Evolutionary conservation across 1,140 invertebrate genomes (phyloP), one percentile per base, ranked within the genome.

Genomic region (Gonioctena quinquepunctata): DNA sequence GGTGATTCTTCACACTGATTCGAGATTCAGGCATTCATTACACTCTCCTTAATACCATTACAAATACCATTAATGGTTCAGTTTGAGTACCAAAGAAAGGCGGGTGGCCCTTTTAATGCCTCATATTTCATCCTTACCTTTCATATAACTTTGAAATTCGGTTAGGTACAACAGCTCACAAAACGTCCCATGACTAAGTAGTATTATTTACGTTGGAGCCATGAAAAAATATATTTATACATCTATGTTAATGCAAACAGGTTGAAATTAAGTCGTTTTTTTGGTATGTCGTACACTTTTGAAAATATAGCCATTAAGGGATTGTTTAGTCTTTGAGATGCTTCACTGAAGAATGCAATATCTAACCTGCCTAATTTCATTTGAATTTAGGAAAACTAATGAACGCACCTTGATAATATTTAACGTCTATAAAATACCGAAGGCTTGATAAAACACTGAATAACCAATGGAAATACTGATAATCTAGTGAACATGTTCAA

Each of bases 61-160:
- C n/a, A n/a, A 42, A 42, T 42, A 42, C 13, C 33, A 42, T n/a
- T 42, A 42, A 42, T 42, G 16, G 33, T 42, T 42, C 33, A 42
- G 33, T 42, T 42, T 42, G 11, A 42, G 33, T 42, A 42, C 16
- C 11, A 54, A 54, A 54, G n/a, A 54, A 54, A 54, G 50, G 50
- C 50, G 50, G 50, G 50, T 54, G 50, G 50, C 50, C 50, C 50
- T 54, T 54, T 54, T 54, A 22, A 54, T 54, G 50, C 21, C 50
- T 54, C 50, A 54, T 54, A 54, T 54, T 19, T 54, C 50, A 54
- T 54, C 50, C 50, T 18, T 11, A 54, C 50, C 19, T 54, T 54
- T 54, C 50, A 21, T 54, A 22, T 22, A 54, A 22, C 21, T 22
- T 18, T 54, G 21, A 22, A 3, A 16, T 18, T 21, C n/a, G 50